A percentile compares a stretch with the other conserved stretches of the same genome.
phyloP scores from a whole-genome alignment of 2,113 vertebrate genomes.

The Aspidoscelis tigris region DNA sequence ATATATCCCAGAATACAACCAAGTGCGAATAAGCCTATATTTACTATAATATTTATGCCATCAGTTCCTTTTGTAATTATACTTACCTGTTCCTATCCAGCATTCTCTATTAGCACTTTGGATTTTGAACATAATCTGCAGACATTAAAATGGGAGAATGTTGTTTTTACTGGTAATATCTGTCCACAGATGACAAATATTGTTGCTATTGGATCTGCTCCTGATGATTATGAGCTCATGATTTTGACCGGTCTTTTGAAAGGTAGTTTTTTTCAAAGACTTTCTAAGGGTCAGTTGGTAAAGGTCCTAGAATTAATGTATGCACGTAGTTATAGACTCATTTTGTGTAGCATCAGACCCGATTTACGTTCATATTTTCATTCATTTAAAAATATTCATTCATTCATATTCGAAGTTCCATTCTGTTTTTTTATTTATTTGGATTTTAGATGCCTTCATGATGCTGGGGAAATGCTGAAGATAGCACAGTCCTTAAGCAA shows the following conservation, averaged over 20 bases:
- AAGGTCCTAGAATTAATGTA: too few species aligned
- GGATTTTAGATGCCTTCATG: conserved; percentile 85
- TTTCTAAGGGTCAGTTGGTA: too few species aligned
- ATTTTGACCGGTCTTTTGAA: too few species aligned
- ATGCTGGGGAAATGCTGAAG: conserved; percentile 88
- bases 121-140: not conserved
- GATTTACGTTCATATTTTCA: not conserved
- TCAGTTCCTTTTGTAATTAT: not conserved
- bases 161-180: not conserved
- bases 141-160: not conserved
- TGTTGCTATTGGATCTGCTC: too few species aligned
- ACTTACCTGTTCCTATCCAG: not conserved
- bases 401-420: not conserved
- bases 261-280: too few species aligned
- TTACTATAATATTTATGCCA: not conserved
- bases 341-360: not conserved
- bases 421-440: conserved; percentile 28
- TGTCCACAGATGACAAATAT: not conserved
- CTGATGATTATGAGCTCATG: too few species aligned
- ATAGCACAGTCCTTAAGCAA: conserved; percentile 83
- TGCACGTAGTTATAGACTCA: not conserved
- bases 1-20: too few species aligned
- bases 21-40: too few species aligned
- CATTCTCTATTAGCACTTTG: not conserved
- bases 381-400: not conserved